phyloP scores from a whole-genome alignment of 2,797 vertebrate species.

The Lindbergichthys nudifrons region DNA sequence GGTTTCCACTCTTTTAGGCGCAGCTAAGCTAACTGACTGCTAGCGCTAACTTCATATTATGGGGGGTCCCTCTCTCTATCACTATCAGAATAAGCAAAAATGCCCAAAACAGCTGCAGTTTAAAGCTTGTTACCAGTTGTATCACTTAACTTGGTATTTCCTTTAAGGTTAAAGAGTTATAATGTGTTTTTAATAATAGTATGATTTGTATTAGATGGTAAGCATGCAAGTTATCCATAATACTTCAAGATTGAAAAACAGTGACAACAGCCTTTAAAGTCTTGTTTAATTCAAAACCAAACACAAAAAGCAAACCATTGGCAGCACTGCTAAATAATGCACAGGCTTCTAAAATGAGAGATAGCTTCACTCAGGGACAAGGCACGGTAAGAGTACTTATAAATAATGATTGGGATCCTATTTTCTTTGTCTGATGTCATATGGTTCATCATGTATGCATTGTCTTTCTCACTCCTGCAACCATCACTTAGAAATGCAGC shows the following conservation, averaged over 20 bases:
- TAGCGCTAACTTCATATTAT: too few relatives aligned
- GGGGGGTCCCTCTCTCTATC: too few relatives aligned
- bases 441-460: slow-evolving; percentile 30
- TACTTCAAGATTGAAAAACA: slow-evolving; percentile 33
- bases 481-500: slow-evolving; percentile 18
- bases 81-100: too few relatives aligned
- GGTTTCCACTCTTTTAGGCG: too few relatives aligned
- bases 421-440: slow-evolving; percentile 38
- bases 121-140: too few relatives aligned
- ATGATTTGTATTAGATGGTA: background rate
- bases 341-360: slow-evolving; percentile 65
- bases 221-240: slow-evolving; percentile 10
- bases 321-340: slow-evolving; percentile 69
- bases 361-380: slow-evolving; percentile 48
- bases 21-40: too few relatives aligned
- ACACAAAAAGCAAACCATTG: slow-evolving; percentile 54
- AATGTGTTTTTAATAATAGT: background rate
- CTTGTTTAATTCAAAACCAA: slow-evolving; percentile 55
- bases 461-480: slow-evolving; percentile 15
- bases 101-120: too few relatives aligned
- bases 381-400: slow-evolving; percentile 55
- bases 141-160: background rate
- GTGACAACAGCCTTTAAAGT: slow-evolving; percentile 25
- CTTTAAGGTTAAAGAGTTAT: background rate
- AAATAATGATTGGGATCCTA: slow-evolving; percentile 63